Base-by-base conservation (phyloP, 2,888 invertebrate species). In the Phaonia tiefii region DNA sequence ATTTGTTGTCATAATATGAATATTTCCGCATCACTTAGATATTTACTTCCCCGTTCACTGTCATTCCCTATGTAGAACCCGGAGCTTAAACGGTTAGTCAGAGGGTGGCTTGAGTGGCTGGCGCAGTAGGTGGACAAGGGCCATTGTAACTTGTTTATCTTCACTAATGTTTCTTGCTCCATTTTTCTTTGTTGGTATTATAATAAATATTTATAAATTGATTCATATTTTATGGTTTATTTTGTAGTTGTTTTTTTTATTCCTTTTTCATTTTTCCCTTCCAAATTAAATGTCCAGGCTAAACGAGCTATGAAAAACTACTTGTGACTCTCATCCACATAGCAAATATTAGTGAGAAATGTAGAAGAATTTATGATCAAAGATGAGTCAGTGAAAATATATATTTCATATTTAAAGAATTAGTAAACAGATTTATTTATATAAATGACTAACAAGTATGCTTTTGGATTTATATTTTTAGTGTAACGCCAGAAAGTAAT, bases 181-280 rank as follows among this genome's bases (percentile, higher is more conserved):
- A 15, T 63, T 77, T 60, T 5, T 20, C 20, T 7, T 13, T 75
- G 20, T 39, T 54, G 39, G 15, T 15, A 58, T 76, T 1, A 76
- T 71, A 73, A 81, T 81, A 84, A 83, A 83, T 81, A 84, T 83
- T 83, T 81, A 81, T 81, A 84, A 83, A 83, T 83, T 80, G 84
- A 84, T 80, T 82, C 69, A 77, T 80, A 77, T 74, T 77, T 77
- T 77, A 80, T 67, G 54, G 70, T 74, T 77, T 77, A 71, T 63
- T 51, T 60, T 74, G 25, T 8, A 20, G 49, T 20, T 49, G 49
- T 3, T 49, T 49, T 17, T 7, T n/a, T 31, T 44, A 15, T 20
- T 49, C 20, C 49, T 49, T n/a, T n/a, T n/a, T n/a, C n/a, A n/a
- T n/a, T n/a, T n/a, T n/a, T n/a, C n/a, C n/a, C n/a, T n/a, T n/a